Base-by-base conservation (phyloP, 2,888 invertebrate species). In the Drosophila flavopinicola region DNA sequence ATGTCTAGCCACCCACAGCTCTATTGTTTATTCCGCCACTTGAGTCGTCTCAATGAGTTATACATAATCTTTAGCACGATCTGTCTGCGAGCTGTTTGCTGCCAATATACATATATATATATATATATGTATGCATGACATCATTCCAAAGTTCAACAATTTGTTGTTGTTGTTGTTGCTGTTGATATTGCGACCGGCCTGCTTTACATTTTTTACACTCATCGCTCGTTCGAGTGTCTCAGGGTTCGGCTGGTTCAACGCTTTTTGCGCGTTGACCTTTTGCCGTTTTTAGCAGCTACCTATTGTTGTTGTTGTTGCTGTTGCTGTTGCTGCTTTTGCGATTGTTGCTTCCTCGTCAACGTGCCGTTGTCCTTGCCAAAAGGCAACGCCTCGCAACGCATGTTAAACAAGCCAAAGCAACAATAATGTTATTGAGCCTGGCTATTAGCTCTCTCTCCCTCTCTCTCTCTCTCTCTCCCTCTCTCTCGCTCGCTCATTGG, bases 211-310 rank as follows among this genome's bases (percentile, higher is more conserved):
- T 70, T 70, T 54, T 57, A 51, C 65, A 56, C 63, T 63, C 57
- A 56, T 39, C 57, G 45, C 11, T 15, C 24, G 27, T 29, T 42
- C 17, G 35, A 20, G 20, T 20, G 2, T 20, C 65, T 64, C 74
- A 69, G 69, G 74, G 74, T 73, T 65, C 65, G 25, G 35, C 39
- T 51, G 78, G 68, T 80, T 80, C 80, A 80, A 80, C 80, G 80
- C 49, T 20, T 49, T 56, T 78, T 78, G 78, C 84, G 69, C 83
- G 63, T 76, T 75, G 80, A 80, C 80, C 80, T 80, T 80, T 83
- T 54, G 44, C 60, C 25, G 59, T 45, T 56, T 56, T 58, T 73
- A 41, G n/a, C n/a, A n/a, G n/a, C n/a, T n/a, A n/a, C n/a, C n/a
- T n/a, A 47, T 58, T 66, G 45, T 49, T 58, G 44, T 58, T 76